Base-by-base conservation (phyloP, 2,113 vertebrate species). In the Cinclus cinclus region DNA sequence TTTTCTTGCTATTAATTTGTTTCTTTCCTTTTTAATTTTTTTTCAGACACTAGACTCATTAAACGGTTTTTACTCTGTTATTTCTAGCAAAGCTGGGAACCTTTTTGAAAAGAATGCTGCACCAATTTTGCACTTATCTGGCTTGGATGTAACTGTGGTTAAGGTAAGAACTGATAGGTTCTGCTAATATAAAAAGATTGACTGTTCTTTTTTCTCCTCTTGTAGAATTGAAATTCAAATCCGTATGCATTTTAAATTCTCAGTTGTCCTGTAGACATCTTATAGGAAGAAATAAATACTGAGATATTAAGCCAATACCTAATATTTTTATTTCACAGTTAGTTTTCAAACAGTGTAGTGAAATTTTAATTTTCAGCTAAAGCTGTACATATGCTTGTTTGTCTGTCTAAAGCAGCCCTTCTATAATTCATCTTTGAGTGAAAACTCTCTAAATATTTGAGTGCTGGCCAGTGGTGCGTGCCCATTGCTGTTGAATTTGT, bases 81-180 rank as follows among this genome's bases (percentile, higher is more conserved):
- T 68, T 83, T 97, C 76, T 92, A 93, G 99, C 70, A 99, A 99
- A 98, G 99, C 99, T 80, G 98, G 98, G 95, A 98, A 71, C 37
- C 98, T 99, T 49, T 99, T 99, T 98, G 99, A 99, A 97, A 99
- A 99, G 97, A 99, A 99, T 84, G 99, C 99, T 79, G 99, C 99
- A 58, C 99, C 99, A 9, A 99, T 99, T 97, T 98, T 99, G 81
- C 98, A 99, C 91, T 98, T 99, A 68, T 98, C 99, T 96, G 99
- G 99, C 69, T 97, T 99, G 94, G 99, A 99, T 77, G 95, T 99
- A 80, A 99, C 98, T 52, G 78, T 99, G 13, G 98, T 99, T 56
- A 99, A 99, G 99, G 99, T 99, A 97, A 97, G 97, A 65, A 68
- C 5, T 21, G 39, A 55, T 44, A 65, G 67, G 20, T 94, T 87